Evolutionary conservation across 37 sponge, comb jelly and placozoan species (phyloP).

Genomic region (Spongilla lacustris): DNA sequence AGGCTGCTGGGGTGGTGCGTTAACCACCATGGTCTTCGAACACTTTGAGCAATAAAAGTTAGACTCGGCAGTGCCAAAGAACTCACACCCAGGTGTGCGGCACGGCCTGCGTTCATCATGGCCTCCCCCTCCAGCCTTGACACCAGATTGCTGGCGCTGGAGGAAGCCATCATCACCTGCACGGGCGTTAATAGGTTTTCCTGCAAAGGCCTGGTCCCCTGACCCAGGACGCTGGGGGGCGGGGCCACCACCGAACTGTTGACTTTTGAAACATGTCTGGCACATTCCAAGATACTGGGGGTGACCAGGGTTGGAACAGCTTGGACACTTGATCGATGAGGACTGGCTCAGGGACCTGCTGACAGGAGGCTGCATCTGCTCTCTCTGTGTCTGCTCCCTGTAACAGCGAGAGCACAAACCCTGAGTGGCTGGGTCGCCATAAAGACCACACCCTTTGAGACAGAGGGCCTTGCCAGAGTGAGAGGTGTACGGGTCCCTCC

Average conservation of each 20-base stretch:
- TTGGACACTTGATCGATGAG: conserved; percentile 24
- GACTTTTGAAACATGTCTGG: conserved; percentile 30
- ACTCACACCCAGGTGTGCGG: conserved; percentile 43
- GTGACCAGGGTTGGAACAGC: conserved; percentile 53
- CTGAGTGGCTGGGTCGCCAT: conserved; percentile 14
- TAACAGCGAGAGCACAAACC: conserved; percentile 58
- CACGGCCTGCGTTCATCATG: conserved; percentile 28
- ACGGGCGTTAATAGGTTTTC: neutral
- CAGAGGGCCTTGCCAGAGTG: neutral
- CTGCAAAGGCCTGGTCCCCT: neutral
- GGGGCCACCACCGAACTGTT: neutral
- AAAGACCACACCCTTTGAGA: conserved; percentile 43
- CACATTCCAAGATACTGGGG: conserved; percentile 58
- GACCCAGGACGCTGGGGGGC: neutral
- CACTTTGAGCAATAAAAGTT: conserved; percentile 66
- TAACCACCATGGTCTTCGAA: conserved; percentile 16
- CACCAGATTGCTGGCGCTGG: too few relatives aligned
- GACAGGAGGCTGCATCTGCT: too few relatives aligned
- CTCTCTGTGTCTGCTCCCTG: neutral
- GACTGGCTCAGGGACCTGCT: neutral
- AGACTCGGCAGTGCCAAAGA: conserved; percentile 51
- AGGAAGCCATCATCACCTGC: too few relatives aligned
- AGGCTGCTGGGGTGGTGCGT: neutral
- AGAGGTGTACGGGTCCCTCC: too few relatives aligned
- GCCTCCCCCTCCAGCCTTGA: neutral